Evolutionary conservation across 2,113 vertebrate genomes (phyloP).

Genomic region (Leuciscus idus): DNA sequence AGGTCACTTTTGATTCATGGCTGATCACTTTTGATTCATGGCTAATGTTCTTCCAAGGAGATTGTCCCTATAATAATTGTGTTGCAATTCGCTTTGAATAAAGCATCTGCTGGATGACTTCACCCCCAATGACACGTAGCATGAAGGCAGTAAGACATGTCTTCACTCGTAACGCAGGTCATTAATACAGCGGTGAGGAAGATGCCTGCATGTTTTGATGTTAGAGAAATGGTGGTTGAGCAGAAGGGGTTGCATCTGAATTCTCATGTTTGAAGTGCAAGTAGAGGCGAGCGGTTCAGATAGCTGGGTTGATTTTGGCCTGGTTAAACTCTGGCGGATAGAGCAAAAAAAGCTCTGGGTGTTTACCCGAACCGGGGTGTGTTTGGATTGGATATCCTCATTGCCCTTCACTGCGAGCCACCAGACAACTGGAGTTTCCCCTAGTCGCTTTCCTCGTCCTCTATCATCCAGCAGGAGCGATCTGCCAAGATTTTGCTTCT

Average conservation of each 20-base stretch:
- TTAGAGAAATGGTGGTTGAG: slow-evolving; percentile 39
- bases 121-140: slow-evolving; percentile 26
- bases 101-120: slow-evolving; percentile 2
- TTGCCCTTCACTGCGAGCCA: slow-evolving; percentile 22
- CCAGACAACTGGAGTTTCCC: slow-evolving; percentile 42
- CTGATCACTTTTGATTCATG: no score
- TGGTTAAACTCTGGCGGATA: slow-evolving; percentile 20
- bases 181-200: slow-evolving; percentile 31
- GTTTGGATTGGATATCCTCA: slow-evolving; percentile 47
- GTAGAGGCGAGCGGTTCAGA: slow-evolving; percentile 50
- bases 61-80: background rate
- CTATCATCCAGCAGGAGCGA: background rate
- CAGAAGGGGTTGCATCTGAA: slow-evolving; percentile 32
- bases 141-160: slow-evolving; percentile 8
- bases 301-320: slow-evolving; percentile 53
- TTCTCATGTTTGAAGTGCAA: slow-evolving; percentile 42
- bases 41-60: background rate
- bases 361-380: slow-evolving; percentile 50
- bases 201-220: slow-evolving; percentile 42
- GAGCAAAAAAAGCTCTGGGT: slow-evolving; percentile 39
- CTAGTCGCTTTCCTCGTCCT: background rate
- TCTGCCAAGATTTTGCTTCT: slow-evolving; percentile 36
- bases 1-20: no score
- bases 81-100: background rate
- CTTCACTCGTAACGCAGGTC: slow-evolving; percentile 30